A percentile compares a stretch with the other conserved stretches of the same genome.
phyloP scores from a whole-genome alignment of 2,797 vertebrate genomes.

The Monodelphis domestica region DNA sequence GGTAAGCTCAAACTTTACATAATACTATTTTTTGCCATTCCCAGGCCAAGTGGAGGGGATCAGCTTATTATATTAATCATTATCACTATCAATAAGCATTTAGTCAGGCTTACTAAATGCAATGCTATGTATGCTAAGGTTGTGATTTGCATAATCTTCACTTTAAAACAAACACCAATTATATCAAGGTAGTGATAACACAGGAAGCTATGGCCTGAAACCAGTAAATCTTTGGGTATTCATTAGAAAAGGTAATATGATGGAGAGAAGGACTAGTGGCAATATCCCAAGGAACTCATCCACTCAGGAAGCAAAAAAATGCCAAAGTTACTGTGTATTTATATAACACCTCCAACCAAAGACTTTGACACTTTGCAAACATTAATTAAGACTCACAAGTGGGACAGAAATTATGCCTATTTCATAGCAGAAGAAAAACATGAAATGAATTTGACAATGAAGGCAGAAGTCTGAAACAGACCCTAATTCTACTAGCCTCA shows the following conservation, averaged over 20 bases:
- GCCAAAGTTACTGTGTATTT: slow-evolving; percentile 52
- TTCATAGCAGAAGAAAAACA: slow-evolving; percentile 61
- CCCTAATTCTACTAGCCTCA: slow-evolving; percentile 7
- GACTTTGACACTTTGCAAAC: slow-evolving; percentile 59
- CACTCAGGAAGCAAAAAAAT: slow-evolving; percentile 55
- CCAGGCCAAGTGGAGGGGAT: slow-evolving; percentile 16
- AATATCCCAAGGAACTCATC: slow-evolving; percentile 25
- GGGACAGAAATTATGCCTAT: slow-evolving; percentile 56
- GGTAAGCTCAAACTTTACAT: not conserved
- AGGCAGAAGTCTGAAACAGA: slow-evolving; percentile 50
- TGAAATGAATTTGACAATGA: slow-evolving; percentile 45
- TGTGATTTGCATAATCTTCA: not conserved
- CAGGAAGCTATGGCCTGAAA: slow-evolving; percentile 46
- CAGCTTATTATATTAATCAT: slow-evolving; percentile 18
- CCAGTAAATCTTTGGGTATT: not conserved
- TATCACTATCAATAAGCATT: not conserved
- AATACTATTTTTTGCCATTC: slow-evolving; percentile 1
- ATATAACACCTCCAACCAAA: slow-evolving; percentile 58
- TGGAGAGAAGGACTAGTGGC: slow-evolving; percentile 19
- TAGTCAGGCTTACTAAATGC: not conserved
- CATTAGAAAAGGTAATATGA: not conserved
- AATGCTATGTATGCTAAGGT: not conserved
- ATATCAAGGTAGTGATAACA: not conserved
- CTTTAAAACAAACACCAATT: not conserved
- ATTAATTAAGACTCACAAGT: slow-evolving; percentile 62